These are phyloP conservation scores for Meandrusa payeni DNA, from an alignment of 2,888 invertebrate genomes.

Conservation along the genomic window DNA sequence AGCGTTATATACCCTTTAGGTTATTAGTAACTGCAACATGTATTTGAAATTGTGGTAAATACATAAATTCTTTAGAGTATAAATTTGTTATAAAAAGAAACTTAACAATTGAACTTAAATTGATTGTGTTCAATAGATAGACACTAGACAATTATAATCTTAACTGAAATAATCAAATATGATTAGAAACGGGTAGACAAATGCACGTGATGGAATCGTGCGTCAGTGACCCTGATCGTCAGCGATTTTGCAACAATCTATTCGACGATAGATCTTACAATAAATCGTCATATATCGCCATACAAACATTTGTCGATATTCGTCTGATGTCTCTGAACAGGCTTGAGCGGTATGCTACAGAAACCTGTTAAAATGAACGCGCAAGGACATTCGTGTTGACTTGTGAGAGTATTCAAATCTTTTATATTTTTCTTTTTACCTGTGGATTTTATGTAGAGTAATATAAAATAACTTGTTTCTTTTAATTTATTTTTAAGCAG, in stretches of 20 bases:
- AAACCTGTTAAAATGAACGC: conserved; percentile 46
- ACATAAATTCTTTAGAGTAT: too few relatives aligned
- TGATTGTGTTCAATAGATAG: too few relatives aligned
- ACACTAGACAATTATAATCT: too few relatives aligned
- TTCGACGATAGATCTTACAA: conserved; percentile 21
- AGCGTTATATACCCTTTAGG: too few relatives aligned
- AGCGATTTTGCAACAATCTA: conserved; percentile 26
- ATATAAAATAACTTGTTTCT: too few relatives aligned
- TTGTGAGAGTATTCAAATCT: conserved; percentile 31
- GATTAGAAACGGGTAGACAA: background rate
- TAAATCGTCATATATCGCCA: conserved; percentile 21
- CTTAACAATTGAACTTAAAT: too few relatives aligned
- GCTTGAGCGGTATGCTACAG: conserved; percentile 34
- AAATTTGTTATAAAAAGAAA: too few relatives aligned
- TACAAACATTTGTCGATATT: conserved; percentile 23
- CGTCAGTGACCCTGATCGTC: conserved; percentile 26
- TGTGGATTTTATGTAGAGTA: too few relatives aligned
- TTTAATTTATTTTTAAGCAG: too few relatives aligned
- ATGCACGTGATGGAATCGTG: conserved; percentile 23
- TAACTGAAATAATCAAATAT: background rate
- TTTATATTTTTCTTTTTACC: conserved; percentile 20
- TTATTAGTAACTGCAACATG: too few relatives aligned
- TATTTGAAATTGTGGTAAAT: too few relatives aligned
- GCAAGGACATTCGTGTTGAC: conserved; percentile 44
- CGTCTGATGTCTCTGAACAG: conserved; percentile 27